Conservation (phyloP, 1,140 invertebrate genomes). For the Leptinotarsa defecta region DNA sequence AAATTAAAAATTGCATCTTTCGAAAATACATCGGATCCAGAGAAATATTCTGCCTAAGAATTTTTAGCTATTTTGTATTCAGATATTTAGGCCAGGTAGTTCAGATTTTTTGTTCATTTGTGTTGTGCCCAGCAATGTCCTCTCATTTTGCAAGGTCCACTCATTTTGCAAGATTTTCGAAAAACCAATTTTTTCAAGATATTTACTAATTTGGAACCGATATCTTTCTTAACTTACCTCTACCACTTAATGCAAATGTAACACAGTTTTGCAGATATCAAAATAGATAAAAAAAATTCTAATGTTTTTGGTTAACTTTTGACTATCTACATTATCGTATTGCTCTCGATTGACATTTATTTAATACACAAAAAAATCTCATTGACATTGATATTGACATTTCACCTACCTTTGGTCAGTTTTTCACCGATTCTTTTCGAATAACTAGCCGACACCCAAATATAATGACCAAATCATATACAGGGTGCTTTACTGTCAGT, state of each 20-base stretch:
- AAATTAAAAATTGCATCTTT: too few relatives aligned
- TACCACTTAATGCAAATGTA: constrained; percentile 52
- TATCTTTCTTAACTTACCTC: constrained; percentile 44
- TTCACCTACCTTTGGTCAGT: constrained; percentile 55
- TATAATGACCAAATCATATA: constrained; percentile 40
- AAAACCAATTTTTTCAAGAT: constrained; percentile 6
- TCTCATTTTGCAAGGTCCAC: too few relatives aligned
- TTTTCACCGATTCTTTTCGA: constrained; percentile 37
- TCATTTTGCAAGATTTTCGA: not conserved
- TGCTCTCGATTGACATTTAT: constrained; percentile 57
- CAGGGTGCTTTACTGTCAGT: constrained; percentile 9
- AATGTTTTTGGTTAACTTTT: constrained; percentile 36
- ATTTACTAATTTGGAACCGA: constrained; percentile 31
- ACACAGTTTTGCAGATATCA: constrained; percentile 54
- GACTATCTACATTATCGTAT: constrained; percentile 55
- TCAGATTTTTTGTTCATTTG: too few relatives aligned
- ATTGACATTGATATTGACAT: constrained; percentile 59
- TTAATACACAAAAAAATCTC: constrained; percentile 44
- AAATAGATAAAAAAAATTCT: constrained; percentile 52
- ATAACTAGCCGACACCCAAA: constrained; percentile 45
- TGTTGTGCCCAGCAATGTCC: too few relatives aligned
- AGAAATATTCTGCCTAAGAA: too few relatives aligned
- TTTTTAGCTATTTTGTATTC: too few relatives aligned
- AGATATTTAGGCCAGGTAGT: too few relatives aligned
- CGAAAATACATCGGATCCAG: too few relatives aligned